Base-by-base conservation (phyloP, 2,797 vertebrate genomes). In the Tamandua tetradactyla region DNA sequence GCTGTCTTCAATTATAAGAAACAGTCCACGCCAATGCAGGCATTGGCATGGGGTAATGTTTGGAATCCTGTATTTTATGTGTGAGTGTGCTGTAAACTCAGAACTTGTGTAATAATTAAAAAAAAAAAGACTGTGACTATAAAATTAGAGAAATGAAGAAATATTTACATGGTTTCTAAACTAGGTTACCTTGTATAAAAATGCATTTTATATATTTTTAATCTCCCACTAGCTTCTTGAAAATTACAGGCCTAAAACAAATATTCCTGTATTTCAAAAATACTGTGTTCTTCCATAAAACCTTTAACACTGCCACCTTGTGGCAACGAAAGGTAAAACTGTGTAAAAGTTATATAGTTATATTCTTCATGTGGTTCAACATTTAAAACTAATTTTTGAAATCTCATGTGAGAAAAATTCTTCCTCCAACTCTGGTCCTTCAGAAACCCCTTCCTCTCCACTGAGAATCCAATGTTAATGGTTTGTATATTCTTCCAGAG, bases 281-380 rank as follows among this genome's bases (percentile, higher is more conserved):
- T 47, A 49, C 47, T 20, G 49, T 4, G 0, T 47, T 89, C 59
- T 87, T 79, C 13, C 74, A 68, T 62, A 84, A 86, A 86, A 22
- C 37, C 22, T 35, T 92, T 64, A 96, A 94, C 89, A 94, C 86
- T 80, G 96, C 96, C 97, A 94, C 83, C 96, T 94, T 87, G 94
- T 96, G 96, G 95, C 87, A 84, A 23, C 27, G 92, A 62, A 93
- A 85, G 35, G 4, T 14, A 8, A 81, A 91, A 40, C 15, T 37
- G 76, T 59, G n/a, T 57, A 71, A 92, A 86, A 87, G 59, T 32
- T 30, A 74, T 84, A 69, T 69, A 42, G 76, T 90, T 49, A 22
- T 78, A 79, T 49, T 37, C 86, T 35, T 82, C 35, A 47, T 0
- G 2, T 87, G 59, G 49, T 52, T 72, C 57, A 94, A 72, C 74